Percentiles rank a stretch among this genome's conserved stretches.
phyloP scores from a whole-genome alignment of 35 echinoderm and acorn worm genomes.

The Lytechinus variegatus region DNA sequence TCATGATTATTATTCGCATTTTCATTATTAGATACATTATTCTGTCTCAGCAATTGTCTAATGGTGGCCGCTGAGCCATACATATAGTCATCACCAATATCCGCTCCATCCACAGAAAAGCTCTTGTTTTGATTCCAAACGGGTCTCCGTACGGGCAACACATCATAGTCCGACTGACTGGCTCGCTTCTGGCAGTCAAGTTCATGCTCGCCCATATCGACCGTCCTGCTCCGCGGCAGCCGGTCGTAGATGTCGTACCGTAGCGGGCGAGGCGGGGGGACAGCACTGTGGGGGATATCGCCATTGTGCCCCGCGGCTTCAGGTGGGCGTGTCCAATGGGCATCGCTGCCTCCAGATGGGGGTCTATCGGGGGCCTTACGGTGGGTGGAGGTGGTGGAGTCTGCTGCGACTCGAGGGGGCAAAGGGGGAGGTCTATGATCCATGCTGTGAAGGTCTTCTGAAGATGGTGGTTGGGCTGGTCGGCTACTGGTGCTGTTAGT shows the following conservation, averaged over 20 bases:
- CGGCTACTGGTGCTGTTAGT: slow-evolving; percentile 45
- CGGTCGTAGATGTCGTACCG: background rate
- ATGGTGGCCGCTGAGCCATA: background rate
- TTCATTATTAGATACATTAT: background rate
- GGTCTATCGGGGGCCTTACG: background rate
- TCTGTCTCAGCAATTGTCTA: slow-evolving; percentile 37
- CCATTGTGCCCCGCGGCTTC: background rate
- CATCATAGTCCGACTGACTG: background rate
- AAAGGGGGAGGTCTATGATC: slow-evolving; percentile 37
- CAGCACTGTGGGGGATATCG: background rate
- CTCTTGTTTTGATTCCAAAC: background rate
- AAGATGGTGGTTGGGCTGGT: background rate
- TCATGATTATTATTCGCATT: slow-evolving; percentile 20
- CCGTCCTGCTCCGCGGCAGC: background rate
- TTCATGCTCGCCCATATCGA: background rate
- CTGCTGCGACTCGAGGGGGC: slow-evolving; percentile 9
- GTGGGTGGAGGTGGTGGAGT: background rate
- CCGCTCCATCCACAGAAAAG: background rate
- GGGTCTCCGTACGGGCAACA: background rate
- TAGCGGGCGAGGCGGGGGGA: slow-evolving; percentile 5
- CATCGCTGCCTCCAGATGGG: background rate
- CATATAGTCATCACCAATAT: slow-evolving; percentile 42
- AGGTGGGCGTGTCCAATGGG: slow-evolving; percentile 36
- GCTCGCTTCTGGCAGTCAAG: background rate
- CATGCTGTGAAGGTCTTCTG: background rate